Evolutionary conservation across 2,888 invertebrate species (phyloP).

Genomic region (Tridacna crocea): DNA sequence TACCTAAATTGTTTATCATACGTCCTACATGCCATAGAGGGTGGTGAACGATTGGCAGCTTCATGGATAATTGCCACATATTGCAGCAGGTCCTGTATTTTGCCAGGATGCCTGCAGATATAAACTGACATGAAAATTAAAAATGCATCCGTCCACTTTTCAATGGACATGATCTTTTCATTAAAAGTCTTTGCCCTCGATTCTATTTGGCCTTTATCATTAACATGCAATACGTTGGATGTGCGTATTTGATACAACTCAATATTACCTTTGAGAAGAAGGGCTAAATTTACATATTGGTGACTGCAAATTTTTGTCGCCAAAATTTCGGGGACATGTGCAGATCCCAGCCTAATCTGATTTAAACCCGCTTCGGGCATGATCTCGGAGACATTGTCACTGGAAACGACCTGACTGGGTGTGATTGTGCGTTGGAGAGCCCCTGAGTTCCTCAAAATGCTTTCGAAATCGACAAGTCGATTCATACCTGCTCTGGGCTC

Average conservation of each 20-base stretch:
- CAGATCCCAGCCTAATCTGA: not conserved
- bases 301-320: conserved; percentile 5
- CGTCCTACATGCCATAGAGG: conserved; percentile 9
- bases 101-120: conserved; percentile 7
- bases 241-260: not conserved
- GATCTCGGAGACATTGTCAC: not conserved
- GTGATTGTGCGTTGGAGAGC: not conserved
- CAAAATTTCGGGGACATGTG: conserved; percentile 7
- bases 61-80: conserved; percentile 43
- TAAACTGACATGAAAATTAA: conserved; percentile 28
- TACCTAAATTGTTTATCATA: conserved; percentile 35
- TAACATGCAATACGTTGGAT: not conserved
- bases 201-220: not conserved
- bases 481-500: not conserved
- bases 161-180: conserved; percentile 29
- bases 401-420: not conserved
- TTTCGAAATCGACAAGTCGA: not conserved
- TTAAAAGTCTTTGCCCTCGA: not conserved
- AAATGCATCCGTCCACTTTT: conserved; percentile 53
- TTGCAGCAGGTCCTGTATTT: conserved; percentile 33
- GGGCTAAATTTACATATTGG: conserved; percentile 28
- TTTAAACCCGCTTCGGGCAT: not conserved
- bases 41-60: conserved; percentile 20
- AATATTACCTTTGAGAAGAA: conserved; percentile 20
- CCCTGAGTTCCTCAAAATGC: not conserved